Evolutionary conservation across 1,140 invertebrate genomes (phyloP).

Genomic region (Lasioglossum baleicum): DNA sequence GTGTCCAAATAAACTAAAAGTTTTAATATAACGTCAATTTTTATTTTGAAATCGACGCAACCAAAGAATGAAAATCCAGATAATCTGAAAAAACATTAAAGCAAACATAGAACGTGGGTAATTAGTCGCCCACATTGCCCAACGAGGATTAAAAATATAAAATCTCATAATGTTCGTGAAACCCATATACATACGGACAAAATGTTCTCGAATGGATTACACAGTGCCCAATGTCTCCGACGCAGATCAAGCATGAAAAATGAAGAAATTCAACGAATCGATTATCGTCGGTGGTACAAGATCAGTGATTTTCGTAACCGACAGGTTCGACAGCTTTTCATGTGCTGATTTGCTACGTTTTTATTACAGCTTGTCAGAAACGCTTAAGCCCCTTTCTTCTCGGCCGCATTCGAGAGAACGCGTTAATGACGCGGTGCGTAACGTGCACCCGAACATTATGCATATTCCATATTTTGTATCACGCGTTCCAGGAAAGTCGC

Average conservation of each 20-base stretch:
- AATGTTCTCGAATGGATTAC: not conserved
- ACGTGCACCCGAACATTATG: not conserved
- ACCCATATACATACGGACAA: not conserved
- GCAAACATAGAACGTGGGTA: too few relatives aligned
- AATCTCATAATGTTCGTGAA: not conserved
- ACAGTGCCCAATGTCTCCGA: not conserved
- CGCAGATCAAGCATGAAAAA: not conserved
- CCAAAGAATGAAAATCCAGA: too few relatives aligned
- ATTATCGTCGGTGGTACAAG: not conserved
- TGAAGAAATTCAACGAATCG: slow-evolving; percentile 2
- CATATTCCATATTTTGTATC: not conserved
- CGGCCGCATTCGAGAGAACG: not conserved
- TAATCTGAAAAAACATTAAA: too few relatives aligned
- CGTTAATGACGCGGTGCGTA: not conserved
- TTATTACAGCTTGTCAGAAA: slow-evolving; percentile 1
- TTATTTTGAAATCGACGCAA: too few relatives aligned
- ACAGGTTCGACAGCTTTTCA: slow-evolving; percentile 2
- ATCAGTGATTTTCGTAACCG: slow-evolving; percentile 1
- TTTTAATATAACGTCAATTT: too few relatives aligned
- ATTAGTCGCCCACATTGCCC: too few relatives aligned
- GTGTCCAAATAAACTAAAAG: too few relatives aligned
- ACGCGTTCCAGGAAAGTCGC: not conserved
- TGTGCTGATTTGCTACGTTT: not conserved
- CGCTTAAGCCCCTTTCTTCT: not conserved
- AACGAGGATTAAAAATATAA: not conserved